Evolutionary conservation across 2,888 invertebrate species (phyloP).

Genomic region (Arge pagana): DNA sequence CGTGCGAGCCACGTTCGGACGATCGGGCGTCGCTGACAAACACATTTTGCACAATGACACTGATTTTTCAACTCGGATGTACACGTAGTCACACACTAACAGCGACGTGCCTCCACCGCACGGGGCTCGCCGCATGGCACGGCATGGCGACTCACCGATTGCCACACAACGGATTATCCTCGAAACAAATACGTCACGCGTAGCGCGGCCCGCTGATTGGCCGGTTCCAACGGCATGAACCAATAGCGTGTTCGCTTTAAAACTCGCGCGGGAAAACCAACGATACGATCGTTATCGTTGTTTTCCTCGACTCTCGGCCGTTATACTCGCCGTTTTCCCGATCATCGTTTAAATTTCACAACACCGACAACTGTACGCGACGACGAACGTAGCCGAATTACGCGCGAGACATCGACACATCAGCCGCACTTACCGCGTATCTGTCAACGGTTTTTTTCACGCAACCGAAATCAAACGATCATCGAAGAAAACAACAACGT

Average conservation of each 20-base stretch:
- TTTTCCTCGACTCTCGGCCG: not conserved
- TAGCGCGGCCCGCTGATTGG: constrained; percentile 1
- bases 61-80: not conserved
- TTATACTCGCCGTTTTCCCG: not conserved
- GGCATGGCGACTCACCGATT: constrained; percentile 15
- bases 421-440: too few species aligned
- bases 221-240: not conserved
- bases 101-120: not conserved
- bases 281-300: not conserved
- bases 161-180: not conserved
- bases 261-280: constrained; percentile 17
- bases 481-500: too few species aligned
- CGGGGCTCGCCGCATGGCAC: constrained; percentile 11
- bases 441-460: too few species aligned
- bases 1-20: not conserved
- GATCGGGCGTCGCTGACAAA: not conserved
- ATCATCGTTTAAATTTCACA: not conserved
- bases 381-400: too few species aligned
- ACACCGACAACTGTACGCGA: too few species aligned
- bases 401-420: too few species aligned
- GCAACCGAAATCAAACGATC: too few species aligned
- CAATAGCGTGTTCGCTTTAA: not conserved
- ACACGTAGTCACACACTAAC: not conserved
- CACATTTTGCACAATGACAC: constrained; percentile 10
- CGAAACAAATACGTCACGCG: not conserved